Percentiles rank a stretch among this genome's conserved stretches.
These are phyloP conservation scores for Patella pellucida DNA, from an alignment of 2,888 invertebrate genomes.

Conservation along the genomic window DNA sequence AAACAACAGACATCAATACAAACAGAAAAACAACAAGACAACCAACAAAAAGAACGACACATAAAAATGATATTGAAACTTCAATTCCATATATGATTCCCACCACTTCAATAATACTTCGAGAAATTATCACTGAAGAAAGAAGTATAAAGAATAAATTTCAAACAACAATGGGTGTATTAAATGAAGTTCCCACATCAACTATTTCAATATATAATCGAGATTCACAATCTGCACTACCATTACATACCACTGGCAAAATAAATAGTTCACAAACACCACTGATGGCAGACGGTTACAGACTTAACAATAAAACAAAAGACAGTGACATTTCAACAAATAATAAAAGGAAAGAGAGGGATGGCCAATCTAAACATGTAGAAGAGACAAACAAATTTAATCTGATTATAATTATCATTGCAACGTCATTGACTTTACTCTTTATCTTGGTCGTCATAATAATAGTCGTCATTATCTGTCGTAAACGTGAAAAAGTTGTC, in stretches of 20 bases:
- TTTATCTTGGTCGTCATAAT: constrained; percentile 9
- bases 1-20: not conserved
- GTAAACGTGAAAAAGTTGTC: constrained; percentile 23
- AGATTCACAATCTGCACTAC: too few relatives aligned
- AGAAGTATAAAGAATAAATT: not conserved
- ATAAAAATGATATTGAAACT: not conserved
- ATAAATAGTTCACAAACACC: not conserved
- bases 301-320: not conserved
- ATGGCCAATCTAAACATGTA: not conserved
- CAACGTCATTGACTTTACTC: constrained; percentile 10
- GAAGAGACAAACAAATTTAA: not conserved
- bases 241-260: not conserved
- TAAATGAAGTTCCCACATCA: not conserved
- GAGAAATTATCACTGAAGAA: not conserved
- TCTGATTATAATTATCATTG: constrained; percentile 3
- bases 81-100: not conserved
- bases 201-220: not conserved
- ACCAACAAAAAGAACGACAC: not conserved
- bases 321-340: not conserved
- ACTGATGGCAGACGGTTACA: not conserved
- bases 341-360: not conserved
- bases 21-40: not conserved
- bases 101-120: constrained; percentile 10
- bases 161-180: not conserved
- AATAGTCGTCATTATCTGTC: constrained; percentile 20